Conservation (phyloP, 2,113 vertebrate genomes). For the Petrocephalus zakoni region DNA sequence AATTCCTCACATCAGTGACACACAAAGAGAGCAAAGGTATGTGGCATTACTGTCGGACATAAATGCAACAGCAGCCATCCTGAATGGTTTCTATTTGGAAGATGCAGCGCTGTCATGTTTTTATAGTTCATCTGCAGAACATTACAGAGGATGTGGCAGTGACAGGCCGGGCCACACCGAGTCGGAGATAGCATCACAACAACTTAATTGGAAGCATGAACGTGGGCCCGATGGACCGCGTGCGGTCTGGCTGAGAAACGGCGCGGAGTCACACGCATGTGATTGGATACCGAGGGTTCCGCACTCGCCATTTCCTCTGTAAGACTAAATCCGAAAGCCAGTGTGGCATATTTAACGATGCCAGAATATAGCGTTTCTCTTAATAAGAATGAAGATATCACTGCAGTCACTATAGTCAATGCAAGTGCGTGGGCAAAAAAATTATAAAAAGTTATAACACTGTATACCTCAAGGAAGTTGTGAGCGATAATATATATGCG, state of each 20-base stretch:
- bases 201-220: slow-evolving; percentile 66
- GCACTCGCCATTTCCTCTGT: neutral
- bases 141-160: slow-evolving; percentile 49
- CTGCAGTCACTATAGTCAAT: neutral
- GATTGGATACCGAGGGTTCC: slow-evolving; percentile 13
- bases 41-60: slow-evolving; percentile 48
- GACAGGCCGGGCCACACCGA: slow-evolving; percentile 47
- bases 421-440: neutral
- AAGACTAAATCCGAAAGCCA: neutral
- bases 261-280: slow-evolving; percentile 2
- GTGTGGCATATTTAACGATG: neutral
- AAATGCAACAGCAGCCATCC: slow-evolving; percentile 40
- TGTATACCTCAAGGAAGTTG: too few relatives aligned
- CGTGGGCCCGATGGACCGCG: slow-evolving; percentile 51
- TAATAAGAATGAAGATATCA: neutral
- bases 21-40: slow-evolving; percentile 56
- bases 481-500: neutral
- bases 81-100: slow-evolving; percentile 51
- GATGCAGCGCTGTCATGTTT: slow-evolving; percentile 38
- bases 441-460: neutral
- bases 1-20: slow-evolving; percentile 61
- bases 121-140: slow-evolving; percentile 58
- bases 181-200: slow-evolving; percentile 48
- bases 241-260: slow-evolving; percentile 30
- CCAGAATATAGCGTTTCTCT: neutral